Base-by-base conservation (phyloP, 2,113 vertebrate species). In the Acrocephalus kingi region DNA sequence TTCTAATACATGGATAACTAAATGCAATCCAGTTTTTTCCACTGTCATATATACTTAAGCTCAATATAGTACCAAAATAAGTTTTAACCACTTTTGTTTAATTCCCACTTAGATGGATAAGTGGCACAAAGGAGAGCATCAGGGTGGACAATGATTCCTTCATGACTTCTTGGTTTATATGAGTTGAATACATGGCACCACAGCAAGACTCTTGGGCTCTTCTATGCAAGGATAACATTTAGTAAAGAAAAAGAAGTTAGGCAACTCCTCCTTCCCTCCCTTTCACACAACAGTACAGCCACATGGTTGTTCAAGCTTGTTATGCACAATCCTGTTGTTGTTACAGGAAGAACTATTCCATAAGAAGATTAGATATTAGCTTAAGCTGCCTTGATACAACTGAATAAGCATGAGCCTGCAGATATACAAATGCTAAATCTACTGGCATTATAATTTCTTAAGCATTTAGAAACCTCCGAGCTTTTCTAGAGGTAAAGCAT, bases 331-430 rank as follows among this genome's bases (percentile, higher is more conserved):
- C 88, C 92, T 91, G 86, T 92, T 92, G 91, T 91, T 93, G 82
- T 96, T 94, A 93, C 23, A 95, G 82, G 82, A 83, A 83, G 85
- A 97, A 92, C 93, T 96, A 75, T 93, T 97, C 76, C 87, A 35
- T 97, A 97, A 97, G 96, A 96, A 97, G 96, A 97, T 97, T 97
- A 97, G 95, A 96, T 96, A 96, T 94, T 97, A 96, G 93, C 86
- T 95, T 97, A 97, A 97, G 95, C 95, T 95, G 94, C 92, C 96
- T 95, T 89, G 89, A 95, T 96, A 93, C 89, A 97, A 96, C 89
- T 93, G 97, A 97, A 94, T 96, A 97, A 97, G 90, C 94, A 94
- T 74, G 87, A 91, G 97, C 94, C 95, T 96, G 91, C 90, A 97
- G 96, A 95, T 89, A 97, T 75, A 96, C 90, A 96, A 97, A 97